Evolutionary conservation across 2,113 vertebrate genomes (phyloP), one percentile per base, ranked within the genome.

Genomic region (Xyrauchen texanus): DNA sequence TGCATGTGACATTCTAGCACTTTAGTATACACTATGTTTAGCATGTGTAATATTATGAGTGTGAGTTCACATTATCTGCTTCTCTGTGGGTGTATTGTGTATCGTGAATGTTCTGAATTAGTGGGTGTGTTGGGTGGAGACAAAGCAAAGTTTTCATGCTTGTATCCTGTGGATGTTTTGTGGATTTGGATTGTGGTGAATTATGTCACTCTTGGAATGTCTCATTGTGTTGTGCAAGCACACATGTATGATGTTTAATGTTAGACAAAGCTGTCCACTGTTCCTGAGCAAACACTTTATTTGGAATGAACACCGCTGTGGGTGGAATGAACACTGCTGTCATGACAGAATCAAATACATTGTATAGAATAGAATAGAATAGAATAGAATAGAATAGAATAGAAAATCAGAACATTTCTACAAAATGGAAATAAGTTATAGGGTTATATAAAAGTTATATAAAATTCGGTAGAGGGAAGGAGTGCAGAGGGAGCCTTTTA

Each of bases 81-180:
- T 52, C 7, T 68, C 47, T 53, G 49, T 83, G 85, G 87, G 76
- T 76, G 63, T 80, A 77, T 89, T 91, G 88, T 88, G 89, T 81
- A 90, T 92, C 81, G 83, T 83, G 87, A 88, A 62, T 86, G 85
- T 79, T 1, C 21, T 34, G 21, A 34, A 34, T 34, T 34, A 34
- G 21, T 34, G 79, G 69, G 77, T 75, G 69, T 84, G 82, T 51
- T 78, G 77, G 74, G 80, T 63, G 73, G 77, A 63, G 45, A 74
- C 68, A 16, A 74, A 16, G 49, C 42, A 45, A 79, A 49, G 16
- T 34, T 1, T 34, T 34, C 21, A 34, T 34, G 21, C 64, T 42
- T 72, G 74, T 80, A 63, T 78, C 21, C 21, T 34, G 78, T 69
- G 42, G 64, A 65, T 74, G 74, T 66, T 80, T 80, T 63, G 78